Conservation (phyloP, 92 coral and sea anemone species). For the Pocillopora meandrina region DNA sequence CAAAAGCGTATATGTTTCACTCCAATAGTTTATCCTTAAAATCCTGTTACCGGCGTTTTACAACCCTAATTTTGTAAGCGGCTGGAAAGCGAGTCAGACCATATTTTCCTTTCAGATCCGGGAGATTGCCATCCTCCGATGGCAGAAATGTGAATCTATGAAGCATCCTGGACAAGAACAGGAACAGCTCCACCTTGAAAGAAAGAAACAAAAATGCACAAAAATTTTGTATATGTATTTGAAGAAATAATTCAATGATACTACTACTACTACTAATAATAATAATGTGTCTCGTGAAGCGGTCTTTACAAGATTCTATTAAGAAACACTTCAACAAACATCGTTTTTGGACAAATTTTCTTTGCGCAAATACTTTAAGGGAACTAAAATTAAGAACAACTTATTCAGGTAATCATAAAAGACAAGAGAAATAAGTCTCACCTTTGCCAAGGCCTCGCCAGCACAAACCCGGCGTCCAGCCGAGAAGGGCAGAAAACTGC, state of each 20-base stretch:
- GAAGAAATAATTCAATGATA: not conserved
- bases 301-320: too few relatives aligned
- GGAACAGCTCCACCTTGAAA: conserved; percentile 46
- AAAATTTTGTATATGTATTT: not conserved
- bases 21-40: too few relatives aligned
- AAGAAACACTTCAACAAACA: too few relatives aligned
- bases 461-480: conserved; percentile 71
- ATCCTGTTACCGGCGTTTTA: not conserved
- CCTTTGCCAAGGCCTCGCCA: conserved; percentile 54
- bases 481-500: conserved; percentile 58
- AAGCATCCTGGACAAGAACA: conserved; percentile 62
- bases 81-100: conserved; percentile 1
- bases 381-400: too few relatives aligned
- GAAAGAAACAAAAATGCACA: not conserved
- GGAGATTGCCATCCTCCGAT: conserved; percentile 43
- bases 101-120: conserved; percentile 44
- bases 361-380: too few relatives aligned
- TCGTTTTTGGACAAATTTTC: too few relatives aligned
- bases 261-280: too few relatives aligned
- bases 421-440: not conserved
- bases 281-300: too few relatives aligned
- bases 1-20: too few relatives aligned
- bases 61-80: not conserved
- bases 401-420: not conserved
- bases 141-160: conserved; percentile 56